phyloP scores from a whole-genome alignment of 1,140 invertebrate species.

The Cotesia typhae region DNA sequence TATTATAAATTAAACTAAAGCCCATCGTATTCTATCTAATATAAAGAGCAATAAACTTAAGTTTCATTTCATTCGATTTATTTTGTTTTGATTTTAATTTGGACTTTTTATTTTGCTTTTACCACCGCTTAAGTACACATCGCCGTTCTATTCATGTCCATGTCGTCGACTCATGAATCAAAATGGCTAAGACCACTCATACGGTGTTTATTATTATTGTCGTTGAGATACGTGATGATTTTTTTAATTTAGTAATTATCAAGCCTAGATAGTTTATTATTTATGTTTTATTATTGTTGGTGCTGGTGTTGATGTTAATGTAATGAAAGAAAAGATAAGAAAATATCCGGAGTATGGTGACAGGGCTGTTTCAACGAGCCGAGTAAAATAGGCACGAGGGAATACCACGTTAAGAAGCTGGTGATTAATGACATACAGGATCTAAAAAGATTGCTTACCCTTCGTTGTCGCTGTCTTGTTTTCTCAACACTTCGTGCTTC shows the following conservation, averaged over 20 bases:
- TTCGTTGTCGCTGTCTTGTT: slow-evolving; percentile 19
- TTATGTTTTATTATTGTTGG: too few species aligned
- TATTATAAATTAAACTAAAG: slow-evolving; percentile 13
- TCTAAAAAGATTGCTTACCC: slow-evolving; percentile 49
- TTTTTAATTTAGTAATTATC: background rate
- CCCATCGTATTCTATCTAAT: background rate
- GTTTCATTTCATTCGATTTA: slow-evolving; percentile 34
- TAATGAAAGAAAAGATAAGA: slow-evolving; percentile 41
- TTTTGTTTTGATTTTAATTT: slow-evolving; percentile 28
- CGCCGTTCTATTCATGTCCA: slow-evolving; percentile 40
- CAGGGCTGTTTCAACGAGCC: slow-evolving; percentile 59
- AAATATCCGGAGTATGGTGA: slow-evolving; percentile 44
- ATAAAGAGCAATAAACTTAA: background rate
- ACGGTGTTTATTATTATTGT: slow-evolving; percentile 57
- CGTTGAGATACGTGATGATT: slow-evolving; percentile 13
- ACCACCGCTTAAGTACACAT: slow-evolving; percentile 30
- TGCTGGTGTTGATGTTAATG: background rate
- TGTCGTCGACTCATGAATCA: slow-evolving; percentile 54
- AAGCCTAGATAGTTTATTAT: too few species aligned
- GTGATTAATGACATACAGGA: slow-evolving; percentile 61
- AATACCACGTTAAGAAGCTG: slow-evolving; percentile 63
- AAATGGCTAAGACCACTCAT: slow-evolving; percentile 53
- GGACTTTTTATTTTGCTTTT: slow-evolving; percentile 31
- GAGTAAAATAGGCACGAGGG: slow-evolving; percentile 64
- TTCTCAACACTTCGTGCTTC: slow-evolving; percentile 23